phyloP scores from a whole-genome alignment of 2,113 vertebrate species.

The Azemiops feae region DNA sequence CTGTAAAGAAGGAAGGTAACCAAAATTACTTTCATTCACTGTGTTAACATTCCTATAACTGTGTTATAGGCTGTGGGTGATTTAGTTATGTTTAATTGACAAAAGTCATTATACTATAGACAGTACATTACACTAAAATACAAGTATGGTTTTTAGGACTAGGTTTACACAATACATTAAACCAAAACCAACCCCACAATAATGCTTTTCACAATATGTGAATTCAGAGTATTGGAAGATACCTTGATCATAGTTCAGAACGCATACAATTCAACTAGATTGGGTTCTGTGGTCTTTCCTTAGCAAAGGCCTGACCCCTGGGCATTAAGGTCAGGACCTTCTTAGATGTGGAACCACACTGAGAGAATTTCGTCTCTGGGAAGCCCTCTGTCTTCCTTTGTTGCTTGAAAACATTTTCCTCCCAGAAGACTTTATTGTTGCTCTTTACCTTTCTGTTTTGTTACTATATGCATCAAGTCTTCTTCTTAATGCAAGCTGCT shows the following conservation, averaged over 20 bases:
- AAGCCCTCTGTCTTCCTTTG: background rate
- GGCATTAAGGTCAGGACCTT: background rate
- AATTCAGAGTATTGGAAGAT: background rate
- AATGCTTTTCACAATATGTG: background rate
- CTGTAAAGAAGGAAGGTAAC: background rate
- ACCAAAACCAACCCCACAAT: background rate
- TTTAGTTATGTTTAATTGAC: background rate
- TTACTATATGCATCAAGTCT: background rate
- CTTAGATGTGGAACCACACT: background rate
- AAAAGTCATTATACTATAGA: background rate
- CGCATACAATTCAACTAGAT: background rate
- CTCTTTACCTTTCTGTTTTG: background rate
- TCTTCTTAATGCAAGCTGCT: background rate
- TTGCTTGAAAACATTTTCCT: background rate
- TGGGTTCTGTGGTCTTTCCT: constrained; percentile 14
- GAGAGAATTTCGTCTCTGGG: background rate
- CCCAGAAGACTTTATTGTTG: background rate
- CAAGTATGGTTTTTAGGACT: background rate
- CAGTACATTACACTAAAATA: background rate
- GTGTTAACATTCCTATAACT: background rate
- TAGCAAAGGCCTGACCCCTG: background rate
- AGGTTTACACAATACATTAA: background rate
- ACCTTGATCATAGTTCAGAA: background rate
- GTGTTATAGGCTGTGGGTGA: background rate
- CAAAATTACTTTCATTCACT: background rate